These are phyloP conservation scores for Jordanella pulchra DNA, from an alignment of 2,797 vertebrate genomes.

Conservation along the genomic window DNA sequence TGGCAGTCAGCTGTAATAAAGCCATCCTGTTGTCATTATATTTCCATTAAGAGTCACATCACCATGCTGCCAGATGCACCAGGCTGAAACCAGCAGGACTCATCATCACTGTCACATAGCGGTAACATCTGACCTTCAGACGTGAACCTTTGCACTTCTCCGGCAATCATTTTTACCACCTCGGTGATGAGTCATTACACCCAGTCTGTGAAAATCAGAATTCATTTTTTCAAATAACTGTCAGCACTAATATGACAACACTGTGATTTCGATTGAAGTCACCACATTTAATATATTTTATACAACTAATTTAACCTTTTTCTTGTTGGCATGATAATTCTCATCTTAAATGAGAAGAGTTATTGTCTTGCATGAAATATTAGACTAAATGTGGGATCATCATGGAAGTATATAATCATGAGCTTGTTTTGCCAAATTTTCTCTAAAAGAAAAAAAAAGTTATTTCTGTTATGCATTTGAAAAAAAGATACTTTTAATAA, in stretches of 20 bases:
- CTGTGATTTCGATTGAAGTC: constrained; percentile 25
- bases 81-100: constrained; percentile 56
- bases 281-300: constrained; percentile 35
- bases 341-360: constrained; percentile 24
- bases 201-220: constrained; percentile 48
- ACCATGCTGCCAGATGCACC: constrained; percentile 46
- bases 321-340: constrained; percentile 42
- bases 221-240: constrained; percentile 29
- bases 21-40: constrained; percentile 63
- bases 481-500: constrained; percentile 10
- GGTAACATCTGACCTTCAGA: constrained; percentile 66
- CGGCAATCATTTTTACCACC: constrained; percentile 32
- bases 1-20: constrained; percentile 43
- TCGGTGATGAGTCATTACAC: constrained; percentile 54
- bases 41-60: constrained; percentile 63
- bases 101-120: constrained; percentile 47
- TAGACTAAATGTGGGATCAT: constrained; percentile 31
- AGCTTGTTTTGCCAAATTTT: constrained; percentile 40
- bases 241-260: constrained; percentile 10
- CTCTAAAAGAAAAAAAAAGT: no score
- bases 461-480: constrained; percentile 17
- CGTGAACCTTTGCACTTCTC: constrained; percentile 23
- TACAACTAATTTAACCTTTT: constrained; percentile 55
- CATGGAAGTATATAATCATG: constrained; percentile 18
- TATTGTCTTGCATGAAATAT: constrained; percentile 32